Evolutionary conservation across 1,140 invertebrate genomes (phyloP).

Genomic region (Probaryconus sp.): DNA sequence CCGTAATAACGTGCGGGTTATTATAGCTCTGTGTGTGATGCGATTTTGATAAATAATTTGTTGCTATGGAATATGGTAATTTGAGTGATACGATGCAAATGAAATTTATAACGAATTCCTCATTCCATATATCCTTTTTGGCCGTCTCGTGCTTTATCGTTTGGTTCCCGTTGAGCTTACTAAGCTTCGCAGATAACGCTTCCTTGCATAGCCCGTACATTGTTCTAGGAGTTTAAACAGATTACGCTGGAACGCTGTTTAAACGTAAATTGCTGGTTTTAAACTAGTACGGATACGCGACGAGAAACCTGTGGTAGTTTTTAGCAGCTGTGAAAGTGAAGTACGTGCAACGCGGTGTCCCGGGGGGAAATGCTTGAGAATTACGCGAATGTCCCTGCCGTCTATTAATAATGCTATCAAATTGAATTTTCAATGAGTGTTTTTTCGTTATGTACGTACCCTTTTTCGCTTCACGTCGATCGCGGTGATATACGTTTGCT

Average conservation of each 20-base stretch:
- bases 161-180: slow-evolving; percentile 68
- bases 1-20: slow-evolving; percentile 13
- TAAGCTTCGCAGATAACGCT: slow-evolving; percentile 72
- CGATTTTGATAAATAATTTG: slow-evolving; percentile 58
- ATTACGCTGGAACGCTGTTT: slow-evolving; percentile 72
- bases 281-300: slow-evolving; percentile 60
- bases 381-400: slow-evolving; percentile 20
- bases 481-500: not conserved
- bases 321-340: slow-evolving; percentile 58
- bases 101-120: slow-evolving; percentile 65
- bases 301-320: slow-evolving; percentile 53
- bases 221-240: slow-evolving; percentile 76
- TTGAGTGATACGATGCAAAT: slow-evolving; percentile 62
- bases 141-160: slow-evolving; percentile 68
- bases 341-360: slow-evolving; percentile 31
- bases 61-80: slow-evolving; percentile 61
- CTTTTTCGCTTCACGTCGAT: slow-evolving; percentile 8
- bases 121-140: slow-evolving; percentile 56
- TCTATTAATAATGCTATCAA: slow-evolving; percentile 50
- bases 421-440: slow-evolving; percentile 45
- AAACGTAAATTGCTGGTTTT: slow-evolving; percentile 73
- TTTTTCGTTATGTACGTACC: slow-evolving; percentile 1
- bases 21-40: slow-evolving; percentile 39
- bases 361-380: slow-evolving; percentile 27
- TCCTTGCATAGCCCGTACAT: slow-evolving; percentile 66